Conservation (phyloP, 2,888 invertebrate species). For the Bombylius major region DNA sequence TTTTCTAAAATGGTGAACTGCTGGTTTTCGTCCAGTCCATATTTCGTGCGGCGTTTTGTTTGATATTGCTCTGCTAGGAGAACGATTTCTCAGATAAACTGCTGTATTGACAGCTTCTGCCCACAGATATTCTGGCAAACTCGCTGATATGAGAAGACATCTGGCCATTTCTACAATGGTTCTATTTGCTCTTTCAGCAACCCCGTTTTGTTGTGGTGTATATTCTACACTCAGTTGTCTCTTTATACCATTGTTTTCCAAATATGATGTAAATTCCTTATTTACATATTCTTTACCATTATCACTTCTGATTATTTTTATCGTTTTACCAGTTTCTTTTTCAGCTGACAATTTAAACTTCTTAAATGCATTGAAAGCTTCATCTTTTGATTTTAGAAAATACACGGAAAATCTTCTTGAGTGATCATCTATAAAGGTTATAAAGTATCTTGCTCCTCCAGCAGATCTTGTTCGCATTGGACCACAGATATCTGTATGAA, state of each 20-base stretch:
- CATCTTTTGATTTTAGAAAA: conserved; percentile 13
- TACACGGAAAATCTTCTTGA: conserved; percentile 10
- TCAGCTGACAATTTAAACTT: conserved; percentile 11
- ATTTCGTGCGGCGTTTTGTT: conserved; percentile 13
- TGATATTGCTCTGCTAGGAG: conserved; percentile 4
- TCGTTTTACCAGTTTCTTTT: no score
- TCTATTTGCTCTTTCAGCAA: conserved; percentile 13
- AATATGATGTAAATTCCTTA: conserved; percentile 6
- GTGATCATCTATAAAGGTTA: conserved; percentile 13
- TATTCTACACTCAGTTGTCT: conserved; percentile 10
- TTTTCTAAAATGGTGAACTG: conserved; percentile 7
- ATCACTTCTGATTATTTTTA: conserved; percentile 11
- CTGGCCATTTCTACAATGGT: conserved; percentile 21
- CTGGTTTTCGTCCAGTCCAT: conserved; percentile 13
- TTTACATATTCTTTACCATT: conserved; percentile 12
- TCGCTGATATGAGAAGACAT: conserved; percentile 18
- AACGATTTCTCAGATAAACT: conserved; percentile 11
- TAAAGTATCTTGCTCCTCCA: conserved; percentile 14
- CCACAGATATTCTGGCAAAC: conserved; percentile 17
- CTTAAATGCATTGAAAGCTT: conserved; percentile 10
- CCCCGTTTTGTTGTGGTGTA: conserved; percentile 14
- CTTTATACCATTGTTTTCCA: conserved; percentile 11
- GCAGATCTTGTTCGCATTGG: conserved; percentile 12
- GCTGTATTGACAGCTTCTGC: conserved; percentile 16
- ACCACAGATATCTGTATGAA: conserved; percentile 10